A percentile compares a stretch with the other conserved stretches of the same genome.
phyloP scores from a whole-genome alignment of 64 coral and sea anemone species.

The Catalaphyllia jardinei region DNA sequence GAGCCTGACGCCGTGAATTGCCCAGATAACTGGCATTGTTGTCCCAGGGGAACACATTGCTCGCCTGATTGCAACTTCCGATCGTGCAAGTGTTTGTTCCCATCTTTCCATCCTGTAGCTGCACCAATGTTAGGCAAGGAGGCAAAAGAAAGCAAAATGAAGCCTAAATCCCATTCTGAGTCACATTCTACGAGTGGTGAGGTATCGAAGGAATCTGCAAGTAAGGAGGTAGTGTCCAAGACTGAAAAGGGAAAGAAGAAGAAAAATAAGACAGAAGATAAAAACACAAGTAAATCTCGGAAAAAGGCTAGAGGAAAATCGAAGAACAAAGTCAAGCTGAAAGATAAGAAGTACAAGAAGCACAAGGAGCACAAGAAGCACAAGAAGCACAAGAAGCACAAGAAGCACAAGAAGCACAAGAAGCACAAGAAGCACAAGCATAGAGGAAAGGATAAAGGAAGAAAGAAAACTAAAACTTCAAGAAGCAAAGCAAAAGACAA shows the following conservation, averaged over 20 bases:
- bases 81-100: slow-evolving; percentile 45
- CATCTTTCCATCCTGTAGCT: not conserved
- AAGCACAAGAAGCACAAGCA: not conserved
- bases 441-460: not conserved
- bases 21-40: slow-evolving; percentile 80
- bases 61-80: slow-evolving; percentile 51
- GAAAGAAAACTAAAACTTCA: not conserved
- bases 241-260: not conserved
- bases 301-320: not conserved
- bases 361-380: no score
- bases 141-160: not conserved
- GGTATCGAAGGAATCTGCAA: not conserved
- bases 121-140: not conserved
- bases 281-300: not conserved
- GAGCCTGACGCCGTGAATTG: slow-evolving; percentile 59
- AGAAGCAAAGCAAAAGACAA: not conserved
- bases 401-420: no score
- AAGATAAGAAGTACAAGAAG: not conserved
- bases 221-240: not conserved
- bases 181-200: not conserved
- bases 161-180: not conserved
- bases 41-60: slow-evolving; percentile 67
- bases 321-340: not conserved
- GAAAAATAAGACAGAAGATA: not conserved
- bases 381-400: no score